A percentile compares a stretch with the other conserved stretches of the same genome.
These are phyloP conservation scores for Thomomys bottae DNA, from an alignment of 2,113 vertebrate species.

Conservation along the genomic window DNA sequence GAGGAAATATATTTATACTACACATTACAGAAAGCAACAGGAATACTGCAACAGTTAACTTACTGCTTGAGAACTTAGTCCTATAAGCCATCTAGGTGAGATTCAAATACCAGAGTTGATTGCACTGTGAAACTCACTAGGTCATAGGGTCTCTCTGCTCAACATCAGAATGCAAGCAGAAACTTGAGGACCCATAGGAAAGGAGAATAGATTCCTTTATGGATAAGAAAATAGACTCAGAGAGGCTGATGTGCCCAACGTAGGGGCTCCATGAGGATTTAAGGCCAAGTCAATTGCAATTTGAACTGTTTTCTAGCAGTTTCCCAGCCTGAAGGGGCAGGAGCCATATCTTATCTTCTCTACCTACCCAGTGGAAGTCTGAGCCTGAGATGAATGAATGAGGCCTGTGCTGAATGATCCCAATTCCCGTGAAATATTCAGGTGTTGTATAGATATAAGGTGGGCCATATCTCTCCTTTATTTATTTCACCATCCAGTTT, in stretches of 20 bases:
- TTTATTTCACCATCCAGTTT: background rate
- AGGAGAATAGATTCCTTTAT: background rate
- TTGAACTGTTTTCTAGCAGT: background rate
- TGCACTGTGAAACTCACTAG: background rate
- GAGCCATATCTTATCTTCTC: background rate
- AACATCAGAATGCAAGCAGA: background rate
- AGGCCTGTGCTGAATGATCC: no score
- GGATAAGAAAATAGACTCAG: background rate
- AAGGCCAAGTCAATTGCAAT: background rate
- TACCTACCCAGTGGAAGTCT: fast-evolving
- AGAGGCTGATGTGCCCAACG: background rate
- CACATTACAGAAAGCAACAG: background rate
- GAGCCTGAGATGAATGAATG: background rate
- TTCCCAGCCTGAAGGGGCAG: background rate
- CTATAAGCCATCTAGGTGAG: background rate
- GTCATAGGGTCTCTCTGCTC: background rate
- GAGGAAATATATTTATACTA: background rate
- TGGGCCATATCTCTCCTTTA: background rate
- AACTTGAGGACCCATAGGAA: background rate
- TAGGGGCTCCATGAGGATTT: background rate
- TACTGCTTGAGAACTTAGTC: background rate
- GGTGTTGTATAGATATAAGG: background rate
- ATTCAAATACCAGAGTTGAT: background rate
- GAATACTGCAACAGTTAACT: slow-evolving; percentile 1
- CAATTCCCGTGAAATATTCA: background rate